Base-by-base conservation (phyloP, 92 coral and sea anemone species). In the Ricordea florida region DNA sequence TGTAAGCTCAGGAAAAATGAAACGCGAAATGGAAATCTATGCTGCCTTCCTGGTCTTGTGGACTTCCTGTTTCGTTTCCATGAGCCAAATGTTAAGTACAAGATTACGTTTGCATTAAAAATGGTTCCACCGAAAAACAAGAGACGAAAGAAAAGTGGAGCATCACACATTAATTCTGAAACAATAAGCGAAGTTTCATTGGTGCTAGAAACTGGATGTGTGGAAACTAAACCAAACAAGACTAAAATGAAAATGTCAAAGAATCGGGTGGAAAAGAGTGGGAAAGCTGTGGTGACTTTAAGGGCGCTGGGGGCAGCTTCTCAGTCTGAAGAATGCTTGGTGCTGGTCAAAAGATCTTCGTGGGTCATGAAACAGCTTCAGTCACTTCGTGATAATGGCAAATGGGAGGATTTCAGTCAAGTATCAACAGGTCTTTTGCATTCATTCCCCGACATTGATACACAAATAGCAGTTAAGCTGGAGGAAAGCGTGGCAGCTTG, bases 401-500 rank as follows among this genome's bases (percentile, higher is more conserved):
- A 27, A 38, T 88, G 93, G 93, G 75, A 18, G 10, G 49, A 57
- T 20, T 88, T 88, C 48, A 55, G 78, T 25, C 45, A 25, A 5
- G 15, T 4, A 9, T 52, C 74, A 8, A 45, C 23, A 13, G 11
- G 31, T 46, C 64, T 88, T 40, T 53, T 78, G 30, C 35, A 28
- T 14, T 6, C 60, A 50, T 69, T 30, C 38, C 2, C 25, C 26
- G 84, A 76, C 44, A 1, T 5, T 2, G 93, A 88, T 61, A 76
- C 86, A 6, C 72, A 62, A 42, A 72, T 88, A 10, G 52, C 79
- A 13, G 73, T 88, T 29, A 36, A 32, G 25, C 72, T 88, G 16
- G 93, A 88, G 50, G 60, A 81, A 44, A 71, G 93, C 14, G 75
- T 88, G 42, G 89, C 77, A 1, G 79, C 71, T 0, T 83, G 89